Base-by-base conservation (phyloP, 2,113 vertebrate species). In the Eupsittula cactorum region DNA sequence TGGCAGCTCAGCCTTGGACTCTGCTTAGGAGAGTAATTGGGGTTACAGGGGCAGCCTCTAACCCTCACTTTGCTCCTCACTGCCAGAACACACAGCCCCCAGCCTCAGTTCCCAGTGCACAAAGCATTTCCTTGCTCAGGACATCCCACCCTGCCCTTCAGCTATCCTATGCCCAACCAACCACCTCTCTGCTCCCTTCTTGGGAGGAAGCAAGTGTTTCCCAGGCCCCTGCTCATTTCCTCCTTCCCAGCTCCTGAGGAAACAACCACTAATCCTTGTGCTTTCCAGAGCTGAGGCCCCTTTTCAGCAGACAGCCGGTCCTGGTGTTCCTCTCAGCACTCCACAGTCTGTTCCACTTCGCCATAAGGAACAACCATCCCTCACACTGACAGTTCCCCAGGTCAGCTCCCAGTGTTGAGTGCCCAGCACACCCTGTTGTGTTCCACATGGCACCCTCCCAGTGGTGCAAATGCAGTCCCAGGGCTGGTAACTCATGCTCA, bases 391-490 rank as follows among this genome's bases (percentile, higher is more conserved):
- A 44, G 31, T 7, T 3, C 21, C 16, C 18, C 29, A 39, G 62
- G n/a, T 12, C 50, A 74, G 42, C 37, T 63, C 57, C 42, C 67
- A 59, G 57, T 15, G 21, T 24, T 24, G 33, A 59, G n/a, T 59
- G 57, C 33, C 33, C 57, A 82, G 64, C 27, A 41, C 20, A 63
- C 8, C 7, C 28, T 0, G 0, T 8, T 28, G 27, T 13, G 16
- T 55, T 27, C 74, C 11, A 8, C 21, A 2, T 2, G 3, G 41
- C 50, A 90, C 24, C 10, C 28, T 92, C 47, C 29, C 44, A 63
- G n/a, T 0, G 0, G 18, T 2, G 7, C 46, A 46, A 25, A 4
- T 47, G 20, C 49, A 9, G 5, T 6, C 28, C 46, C 69, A 47
- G 42, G 41, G 5, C 23, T 65, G n/a, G 37, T 2, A 2, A 21